phyloP scores from a whole-genome alignment of 2,888 invertebrate species.

The Himalopsyche anomala region DNA sequence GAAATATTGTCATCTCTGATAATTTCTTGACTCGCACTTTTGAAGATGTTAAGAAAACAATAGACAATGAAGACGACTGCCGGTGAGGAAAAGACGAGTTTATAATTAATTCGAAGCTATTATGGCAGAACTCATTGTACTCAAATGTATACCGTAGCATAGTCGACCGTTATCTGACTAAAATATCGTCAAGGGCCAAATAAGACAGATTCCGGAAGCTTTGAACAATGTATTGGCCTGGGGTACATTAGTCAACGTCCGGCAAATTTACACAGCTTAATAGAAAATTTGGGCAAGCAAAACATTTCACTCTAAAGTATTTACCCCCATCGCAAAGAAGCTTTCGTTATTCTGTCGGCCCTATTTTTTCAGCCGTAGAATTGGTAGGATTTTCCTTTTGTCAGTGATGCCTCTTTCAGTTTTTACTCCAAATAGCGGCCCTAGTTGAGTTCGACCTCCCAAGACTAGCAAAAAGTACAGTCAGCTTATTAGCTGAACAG shows the following conservation, averaged over 20 bases:
- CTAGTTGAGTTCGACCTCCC: background rate
- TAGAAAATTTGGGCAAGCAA: slow-evolving; percentile 51
- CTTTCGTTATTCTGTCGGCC: slow-evolving; percentile 6
- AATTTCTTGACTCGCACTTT: slow-evolving; percentile 21
- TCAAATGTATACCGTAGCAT: slow-evolving; percentile 29
- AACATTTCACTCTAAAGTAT: slow-evolving; percentile 52
- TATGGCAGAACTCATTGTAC: slow-evolving; percentile 16
- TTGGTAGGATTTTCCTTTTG: slow-evolving; percentile 44
- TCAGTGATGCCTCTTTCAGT: slow-evolving; percentile 17
- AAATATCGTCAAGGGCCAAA: slow-evolving; percentile 53
- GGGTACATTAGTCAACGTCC: slow-evolving; percentile 62
- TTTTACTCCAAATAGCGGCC: background rate
- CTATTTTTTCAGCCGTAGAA: slow-evolving; percentile 44
- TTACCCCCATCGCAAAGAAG: slow-evolving; percentile 3
- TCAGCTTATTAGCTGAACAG: background rate
- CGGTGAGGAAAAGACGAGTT: slow-evolving; percentile 34
- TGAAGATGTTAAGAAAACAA: slow-evolving; percentile 30
- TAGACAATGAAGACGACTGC: slow-evolving; percentile 16
- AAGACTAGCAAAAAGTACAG: background rate
- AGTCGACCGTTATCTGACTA: slow-evolving; percentile 23
- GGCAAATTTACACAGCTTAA: slow-evolving; percentile 56
- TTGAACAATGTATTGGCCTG: slow-evolving; percentile 60
- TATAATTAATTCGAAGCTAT: slow-evolving; percentile 24
- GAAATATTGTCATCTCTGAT: slow-evolving; percentile 31
- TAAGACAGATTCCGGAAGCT: slow-evolving; percentile 57